Evolutionary conservation across 2,888 invertebrate genomes (phyloP).

Genomic region (Hyposoter dolosus): DNA sequence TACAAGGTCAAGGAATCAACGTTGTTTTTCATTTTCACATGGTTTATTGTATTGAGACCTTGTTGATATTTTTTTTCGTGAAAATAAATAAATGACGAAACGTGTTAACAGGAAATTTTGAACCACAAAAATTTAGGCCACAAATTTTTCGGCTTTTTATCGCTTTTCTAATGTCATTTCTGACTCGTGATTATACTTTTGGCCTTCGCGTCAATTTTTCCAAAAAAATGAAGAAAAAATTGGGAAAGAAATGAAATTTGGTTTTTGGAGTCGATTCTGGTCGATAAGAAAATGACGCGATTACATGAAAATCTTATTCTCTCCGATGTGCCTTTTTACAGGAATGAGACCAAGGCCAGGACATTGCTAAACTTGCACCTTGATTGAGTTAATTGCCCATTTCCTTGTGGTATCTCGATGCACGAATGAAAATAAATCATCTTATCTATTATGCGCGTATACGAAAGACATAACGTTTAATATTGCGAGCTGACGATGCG

Average conservation of each 20-base stretch:
- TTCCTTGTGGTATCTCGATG: slow-evolving; percentile 44
- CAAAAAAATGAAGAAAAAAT: too few relatives aligned
- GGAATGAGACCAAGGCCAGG: slow-evolving; percentile 43
- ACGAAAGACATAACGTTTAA: slow-evolving; percentile 35
- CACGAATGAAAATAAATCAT: slow-evolving; percentile 33
- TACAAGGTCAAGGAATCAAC: slow-evolving; percentile 6
- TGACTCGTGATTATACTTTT: background rate
- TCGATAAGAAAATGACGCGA: background rate
- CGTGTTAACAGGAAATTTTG: slow-evolving; percentile 9
- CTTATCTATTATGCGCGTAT: slow-evolving; percentile 23
- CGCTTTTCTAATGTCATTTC: background rate
- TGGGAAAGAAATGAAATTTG: too few relatives aligned
- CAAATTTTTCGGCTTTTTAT: background rate
- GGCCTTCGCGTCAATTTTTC: too few relatives aligned
- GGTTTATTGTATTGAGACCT: background rate
- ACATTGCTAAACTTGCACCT: slow-evolving; percentile 22
- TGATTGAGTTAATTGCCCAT: slow-evolving; percentile 45
- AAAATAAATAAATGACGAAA: slow-evolving; percentile 8
- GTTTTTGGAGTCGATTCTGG: background rate
- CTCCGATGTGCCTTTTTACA: slow-evolving; percentile 12
- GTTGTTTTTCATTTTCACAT: background rate
- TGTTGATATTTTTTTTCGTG: background rate
- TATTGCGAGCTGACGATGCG: slow-evolving; percentile 31
- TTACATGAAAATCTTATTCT: background rate
- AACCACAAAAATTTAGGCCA: slow-evolving; percentile 25